A percentile compares a stretch with the other conserved stretches of the same genome.
These are phyloP conservation scores for Platycnemis pennipes DNA, from an alignment of 2,888 invertebrate species.

Conservation along the genomic window DNA sequence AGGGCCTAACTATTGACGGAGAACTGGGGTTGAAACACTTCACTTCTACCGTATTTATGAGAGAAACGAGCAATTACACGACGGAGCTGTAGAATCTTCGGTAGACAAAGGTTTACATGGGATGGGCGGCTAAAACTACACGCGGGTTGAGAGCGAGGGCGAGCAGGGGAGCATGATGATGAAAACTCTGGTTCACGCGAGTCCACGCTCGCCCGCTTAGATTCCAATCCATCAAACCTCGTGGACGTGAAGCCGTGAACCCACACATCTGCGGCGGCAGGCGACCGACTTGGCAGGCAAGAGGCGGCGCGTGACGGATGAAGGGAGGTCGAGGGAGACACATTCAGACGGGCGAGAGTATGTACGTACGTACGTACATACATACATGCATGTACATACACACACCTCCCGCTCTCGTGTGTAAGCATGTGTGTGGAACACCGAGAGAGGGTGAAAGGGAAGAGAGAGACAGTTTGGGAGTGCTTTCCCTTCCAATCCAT, in stretches of 20 bases:
- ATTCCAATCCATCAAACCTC: background rate
- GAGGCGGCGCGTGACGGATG: background rate
- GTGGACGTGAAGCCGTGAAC: background rate
- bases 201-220: background rate
- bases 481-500: conserved; percentile 24
- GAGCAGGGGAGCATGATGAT: background rate
- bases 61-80: too few species aligned
- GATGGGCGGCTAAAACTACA: background rate
- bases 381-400: background rate
- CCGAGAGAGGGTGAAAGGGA: background rate
- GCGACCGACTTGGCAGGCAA: background rate
- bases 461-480: background rate
- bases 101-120: background rate
- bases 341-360: background rate
- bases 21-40: too few species aligned
- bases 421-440: background rate
- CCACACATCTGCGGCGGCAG: background rate
- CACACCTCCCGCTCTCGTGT: background rate
- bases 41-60: too few species aligned
- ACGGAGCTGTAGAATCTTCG: background rate
- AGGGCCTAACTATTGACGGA: too few species aligned
- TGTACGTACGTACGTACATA: background rate
- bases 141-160: background rate
- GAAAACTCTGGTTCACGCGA: background rate
- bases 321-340: background rate